Conservation (phyloP, 2,113 vertebrate species). For the Passerina amoena region DNA sequence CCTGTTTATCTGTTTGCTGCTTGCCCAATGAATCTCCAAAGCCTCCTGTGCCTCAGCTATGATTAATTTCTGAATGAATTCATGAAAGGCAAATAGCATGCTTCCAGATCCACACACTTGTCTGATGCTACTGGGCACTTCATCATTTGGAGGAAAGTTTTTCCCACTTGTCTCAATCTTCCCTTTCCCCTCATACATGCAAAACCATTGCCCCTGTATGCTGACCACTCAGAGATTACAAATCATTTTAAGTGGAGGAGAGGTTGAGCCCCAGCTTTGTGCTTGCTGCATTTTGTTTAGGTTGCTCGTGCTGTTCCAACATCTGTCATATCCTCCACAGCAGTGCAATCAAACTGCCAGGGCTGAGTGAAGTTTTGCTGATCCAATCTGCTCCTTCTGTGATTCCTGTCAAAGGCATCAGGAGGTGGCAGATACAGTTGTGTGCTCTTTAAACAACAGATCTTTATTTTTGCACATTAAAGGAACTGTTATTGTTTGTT, state of each 20-base stretch:
- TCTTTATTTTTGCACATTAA: slow-evolving; percentile 21
- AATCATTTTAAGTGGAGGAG: slow-evolving; percentile 1
- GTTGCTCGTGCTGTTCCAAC: slow-evolving; percentile 25
- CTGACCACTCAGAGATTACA: neutral
- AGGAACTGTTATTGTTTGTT: slow-evolving; percentile 15
- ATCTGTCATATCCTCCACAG: slow-evolving; percentile 57
- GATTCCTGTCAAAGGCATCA: slow-evolving; percentile 43
- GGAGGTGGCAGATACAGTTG: slow-evolving; percentile 53
- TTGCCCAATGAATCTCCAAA: neutral
- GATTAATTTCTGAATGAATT: slow-evolving; percentile 45
- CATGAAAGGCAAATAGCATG: slow-evolving; percentile 13
- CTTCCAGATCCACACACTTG: neutral
- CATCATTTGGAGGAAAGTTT: slow-evolving; percentile 17
- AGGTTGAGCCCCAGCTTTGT: neutral
- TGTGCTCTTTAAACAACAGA: slow-evolving; percentile 44
- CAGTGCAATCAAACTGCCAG: slow-evolving; percentile 57
- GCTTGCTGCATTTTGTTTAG: slow-evolving; percentile 26
- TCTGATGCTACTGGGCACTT: neutral
- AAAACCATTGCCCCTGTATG: neutral
- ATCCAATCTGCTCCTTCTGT: slow-evolving; percentile 43
- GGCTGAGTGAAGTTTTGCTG: slow-evolving; percentile 54
- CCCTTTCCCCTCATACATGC: neutral
- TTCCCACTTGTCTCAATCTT: neutral
- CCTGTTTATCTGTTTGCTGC: slow-evolving; percentile 21
- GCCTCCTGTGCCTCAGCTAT: neutral